These are phyloP conservation scores for Ceramica pisi DNA, from an alignment of 2,888 invertebrate genomes.

Conservation along the genomic window DNA sequence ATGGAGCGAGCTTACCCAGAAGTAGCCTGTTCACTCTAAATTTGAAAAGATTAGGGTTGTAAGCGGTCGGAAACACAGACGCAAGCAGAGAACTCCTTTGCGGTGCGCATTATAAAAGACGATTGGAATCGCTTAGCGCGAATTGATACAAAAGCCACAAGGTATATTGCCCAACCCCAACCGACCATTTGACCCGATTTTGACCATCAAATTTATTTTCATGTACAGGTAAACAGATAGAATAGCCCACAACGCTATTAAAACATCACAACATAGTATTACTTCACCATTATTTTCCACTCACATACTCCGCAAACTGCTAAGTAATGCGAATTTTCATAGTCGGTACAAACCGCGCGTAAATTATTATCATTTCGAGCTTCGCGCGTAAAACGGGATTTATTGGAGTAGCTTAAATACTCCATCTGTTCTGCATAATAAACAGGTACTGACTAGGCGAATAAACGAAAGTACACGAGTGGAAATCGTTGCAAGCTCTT, in stretches of 20 bases:
- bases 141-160: too few species aligned
- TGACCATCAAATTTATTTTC: neutral
- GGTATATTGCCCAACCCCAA: too few species aligned
- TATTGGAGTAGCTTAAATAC: constrained; percentile 20
- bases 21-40: too few species aligned
- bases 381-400: constrained; percentile 23
- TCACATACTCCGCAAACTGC: constrained; percentile 14
- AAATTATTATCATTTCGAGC: constrained; percentile 46
- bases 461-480: neutral
- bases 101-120: too few species aligned
- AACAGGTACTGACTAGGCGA: neutral
- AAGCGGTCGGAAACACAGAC: too few species aligned
- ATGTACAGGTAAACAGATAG: neutral
- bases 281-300: neutral
- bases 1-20: too few species aligned
- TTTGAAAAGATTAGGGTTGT: too few species aligned
- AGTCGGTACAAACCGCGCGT: constrained; percentile 40
- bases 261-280: constrained; percentile 1
- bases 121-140: too few species aligned
- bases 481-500: too few species aligned
- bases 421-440: neutral
- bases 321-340: constrained; percentile 38
- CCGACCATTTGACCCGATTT: too few species aligned
- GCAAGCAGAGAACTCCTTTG: too few species aligned
- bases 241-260: neutral